Base-by-base conservation (phyloP, 2,113 vertebrate genomes). In the Xiphorhynchus elegans region DNA sequence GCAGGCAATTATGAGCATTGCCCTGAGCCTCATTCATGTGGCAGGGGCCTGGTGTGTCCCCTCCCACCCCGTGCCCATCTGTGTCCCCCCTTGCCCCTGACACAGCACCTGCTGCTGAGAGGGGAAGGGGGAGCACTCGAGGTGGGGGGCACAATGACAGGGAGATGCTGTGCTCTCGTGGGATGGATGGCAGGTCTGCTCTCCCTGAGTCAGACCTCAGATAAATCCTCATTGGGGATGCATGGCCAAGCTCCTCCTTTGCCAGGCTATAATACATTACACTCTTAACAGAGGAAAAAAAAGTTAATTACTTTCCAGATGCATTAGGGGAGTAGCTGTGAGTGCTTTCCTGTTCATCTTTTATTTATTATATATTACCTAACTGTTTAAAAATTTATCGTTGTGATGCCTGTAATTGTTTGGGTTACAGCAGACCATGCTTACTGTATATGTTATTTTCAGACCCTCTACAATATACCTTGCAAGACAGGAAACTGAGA, bases 381-480 rank as follows among this genome's bases (percentile, higher is more conserved):
- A 96, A 87, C 95, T 98, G 91, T 97, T 98, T 97, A 98, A 98
- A 98, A 98, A 97, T 98, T 97, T 97, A 98, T 92, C 90, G 87
- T 95, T 96, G 58, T 97, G 94, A 95, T 97, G 84, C 78, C 95
- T 92, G 86, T 96, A 93, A 96, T 96, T 91, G 96, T 76, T 87
- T 87, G 90, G 84, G 80, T 96, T 98, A 89, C 94, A 95, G 69
- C 89, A 95, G 93, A 94, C 86, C 59, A 89, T 9, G 74, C 91
- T 93, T 93, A 96, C 76, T 92, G 49, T 84, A 93, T 85, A 52
- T 74, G 96, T 94, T 93, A 95, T 96, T 97, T 96, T 93, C 94
- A 93, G 92, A 95, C 33, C 35, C 39, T 84, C 73, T 94, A 74
- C 49, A 56, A 79, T 78, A 69, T 93, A 96, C 89, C 35, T 95